These are phyloP conservation scores for Morone chrysops DNA, from an alignment of 2,113 vertebrate species.

Conservation along the genomic window DNA sequence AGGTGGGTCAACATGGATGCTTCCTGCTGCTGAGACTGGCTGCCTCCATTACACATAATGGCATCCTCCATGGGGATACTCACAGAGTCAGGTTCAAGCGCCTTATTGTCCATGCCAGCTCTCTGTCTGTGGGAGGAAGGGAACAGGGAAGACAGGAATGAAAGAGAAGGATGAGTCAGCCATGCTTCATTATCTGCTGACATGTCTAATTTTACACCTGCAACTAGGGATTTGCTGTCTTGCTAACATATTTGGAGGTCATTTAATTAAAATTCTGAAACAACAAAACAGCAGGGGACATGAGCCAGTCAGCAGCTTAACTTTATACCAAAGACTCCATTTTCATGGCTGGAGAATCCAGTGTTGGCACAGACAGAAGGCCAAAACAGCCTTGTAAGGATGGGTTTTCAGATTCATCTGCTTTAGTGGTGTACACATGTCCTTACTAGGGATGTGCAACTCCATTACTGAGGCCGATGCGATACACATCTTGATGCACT, in stretches of 20 bases:
- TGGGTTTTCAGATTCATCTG: neutral
- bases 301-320: constrained; percentile 5
- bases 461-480: too few species aligned
- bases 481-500: too few species aligned
- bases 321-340: neutral
- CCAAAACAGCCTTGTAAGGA: neutral
- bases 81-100: constrained; percentile 82
- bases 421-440: neutral
- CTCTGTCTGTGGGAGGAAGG: constrained; percentile 26
- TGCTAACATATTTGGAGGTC: constrained; percentile 11
- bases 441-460: neutral
- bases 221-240: neutral
- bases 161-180: neutral
- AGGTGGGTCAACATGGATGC: constrained; percentile 88
- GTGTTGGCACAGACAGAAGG: neutral
- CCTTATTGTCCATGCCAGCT: constrained; percentile 82
- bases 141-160: neutral
- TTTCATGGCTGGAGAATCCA: neutral
- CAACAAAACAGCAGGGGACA: neutral
- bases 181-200: constrained; percentile 5
- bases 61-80: constrained; percentile 90
- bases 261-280: constrained; percentile 7
- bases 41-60: constrained; percentile 56
- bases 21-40: constrained; percentile 81
- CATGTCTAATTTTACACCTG: constrained; percentile 1